Evolutionary conservation across 1,140 invertebrate genomes (phyloP), one percentile per base, ranked within the genome.

Genomic region (Teleogryllus occipitalis): DNA sequence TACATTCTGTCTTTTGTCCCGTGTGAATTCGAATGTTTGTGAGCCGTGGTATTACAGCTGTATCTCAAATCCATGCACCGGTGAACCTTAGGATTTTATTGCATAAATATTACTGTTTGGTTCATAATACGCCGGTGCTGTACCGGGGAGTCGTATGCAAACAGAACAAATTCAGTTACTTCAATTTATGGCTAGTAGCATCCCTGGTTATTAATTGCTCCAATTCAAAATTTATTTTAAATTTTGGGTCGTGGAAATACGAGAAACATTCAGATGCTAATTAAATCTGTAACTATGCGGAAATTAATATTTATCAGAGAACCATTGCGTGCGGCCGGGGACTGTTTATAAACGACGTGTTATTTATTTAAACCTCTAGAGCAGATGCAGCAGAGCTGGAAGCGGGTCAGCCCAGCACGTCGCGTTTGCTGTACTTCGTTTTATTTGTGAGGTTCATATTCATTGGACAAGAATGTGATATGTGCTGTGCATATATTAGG

Each of bases 241-340:
- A 65, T 65, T 65, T 39, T 65, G 18, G 54, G 10, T 65, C 18
- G 54, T 65, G 54, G 54, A 65, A 65, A 65, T 65, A 65, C 18
- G 54, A 65, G 54, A 65, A 65, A 65, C 54, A 65, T 65, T 65
- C 54, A 65, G 54, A 65, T 14, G 54, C 54, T 65, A 65, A 65
- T 65, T 65, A 65, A 65, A 65, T 65, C 54, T 65, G 54, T 18
- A 14, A 65, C 18, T 65, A 65, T 18, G 54, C 18, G 54, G 54
- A 65, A 65, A 65, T 65, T 65, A 65, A 65, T 65, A 65, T 65
- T 65, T 65, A 65, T 65, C 18, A 65, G 54, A 65, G 54, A 65
- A 14, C 54, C 10, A 18, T 65, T 65, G 54, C 54, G 18, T 65
- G 10, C 18, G 10, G 10, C 54, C 10, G 54, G 54, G 54, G 54